Base-by-base conservation (phyloP, 2,888 invertebrate genomes). In the Thymelicus sylvestris region DNA sequence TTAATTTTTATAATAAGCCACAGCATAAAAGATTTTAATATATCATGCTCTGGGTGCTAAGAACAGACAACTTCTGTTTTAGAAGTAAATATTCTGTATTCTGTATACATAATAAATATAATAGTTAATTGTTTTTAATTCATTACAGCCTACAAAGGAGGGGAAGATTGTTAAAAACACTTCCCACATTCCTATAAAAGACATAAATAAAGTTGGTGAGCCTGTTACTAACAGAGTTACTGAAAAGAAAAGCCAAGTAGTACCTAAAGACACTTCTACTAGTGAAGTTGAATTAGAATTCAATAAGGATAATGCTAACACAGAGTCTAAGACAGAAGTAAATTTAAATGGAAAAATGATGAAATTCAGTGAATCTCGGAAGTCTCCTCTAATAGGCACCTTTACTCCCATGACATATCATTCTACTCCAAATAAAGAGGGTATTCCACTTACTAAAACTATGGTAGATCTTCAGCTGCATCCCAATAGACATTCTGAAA, bases 371-470 rank as follows among this genome's bases (percentile, higher is more conserved):
- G 93, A 93, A 79, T 86, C 88, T 55, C 83, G 89, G 41, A 92
- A 92, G 78, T 92, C 93, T 64, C 92, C 93, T 19, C 80, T 93
- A 60, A 86, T 92, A 73, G 86, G 90, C 47, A 88, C 87, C 75
- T 91, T 86, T 73, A 91, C 88, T 61, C 89, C 90, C 15, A 89
- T 92, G 90, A 88, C 91, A 72, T 92, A 83, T 81, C 92, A 92
- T 76, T 93, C 93, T 71, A 93, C 93, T 50, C 92, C 93, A 48
- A 93, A 89, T 74, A 93, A 93, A 81, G 93, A 93, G 77, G 89
- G 90, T 24, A 90, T 88, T 74, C 93, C 93, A 52, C 81, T 93
- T 13, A 93, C 93, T 39, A 93, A 93, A 80, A 92, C 88, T 2
- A 93, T 92, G 93, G 92, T 93, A 5, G 89, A 93, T 67, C 86